phyloP scores from a whole-genome alignment of 30 jellyfish, hydroid and myxozoan species.

The Aurelia aurita complex sp. Pacific region DNA sequence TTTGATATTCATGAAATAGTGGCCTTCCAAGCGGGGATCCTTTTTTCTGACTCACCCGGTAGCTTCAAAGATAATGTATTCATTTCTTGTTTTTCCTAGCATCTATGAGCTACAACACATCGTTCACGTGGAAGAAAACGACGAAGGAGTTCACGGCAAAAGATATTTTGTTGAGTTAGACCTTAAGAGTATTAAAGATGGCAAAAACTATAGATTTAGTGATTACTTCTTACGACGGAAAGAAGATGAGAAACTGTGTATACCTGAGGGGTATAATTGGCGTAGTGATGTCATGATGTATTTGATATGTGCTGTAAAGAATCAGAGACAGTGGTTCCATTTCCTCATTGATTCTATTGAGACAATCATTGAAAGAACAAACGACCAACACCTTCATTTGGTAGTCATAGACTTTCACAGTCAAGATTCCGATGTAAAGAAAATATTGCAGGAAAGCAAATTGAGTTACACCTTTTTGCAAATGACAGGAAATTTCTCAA shows the following conservation, averaged over 20 bases:
- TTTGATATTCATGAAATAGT: too few relatives aligned
- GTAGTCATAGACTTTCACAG: constrained; percentile 79
- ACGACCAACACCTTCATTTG: constrained; percentile 74
- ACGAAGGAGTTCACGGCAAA: constrained; percentile 65
- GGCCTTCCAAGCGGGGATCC: too few relatives aligned
- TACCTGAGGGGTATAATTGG: constrained; percentile 86
- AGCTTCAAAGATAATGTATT: too few relatives aligned
- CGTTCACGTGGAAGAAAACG: constrained; percentile 87
- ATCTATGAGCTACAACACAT: constrained; percentile 50
- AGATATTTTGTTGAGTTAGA: constrained; percentile 95
- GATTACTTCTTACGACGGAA: constrained; percentile 62
- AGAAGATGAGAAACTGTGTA: constrained; percentile 50
- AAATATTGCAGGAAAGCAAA: constrained; percentile 41
- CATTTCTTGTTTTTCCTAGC: constrained; percentile 18
- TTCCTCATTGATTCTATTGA: constrained; percentile 59
- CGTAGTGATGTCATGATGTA: constrained; percentile 40
- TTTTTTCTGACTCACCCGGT: too few relatives aligned
- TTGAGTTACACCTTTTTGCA: constrained; percentile 67
- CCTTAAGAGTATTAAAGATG: constrained; percentile 20
- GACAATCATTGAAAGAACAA: constrained; percentile 54
- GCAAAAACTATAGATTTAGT: constrained; percentile 74
- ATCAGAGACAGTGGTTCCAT: constrained; percentile 86
- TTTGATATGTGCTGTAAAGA: constrained; percentile 80
- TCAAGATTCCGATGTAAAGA: constrained; percentile 62
- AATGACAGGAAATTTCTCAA: constrained; percentile 77